Evolutionary conservation across 2,797 vertebrate species (phyloP).

Genomic region (Leptodactylus fallax): DNA sequence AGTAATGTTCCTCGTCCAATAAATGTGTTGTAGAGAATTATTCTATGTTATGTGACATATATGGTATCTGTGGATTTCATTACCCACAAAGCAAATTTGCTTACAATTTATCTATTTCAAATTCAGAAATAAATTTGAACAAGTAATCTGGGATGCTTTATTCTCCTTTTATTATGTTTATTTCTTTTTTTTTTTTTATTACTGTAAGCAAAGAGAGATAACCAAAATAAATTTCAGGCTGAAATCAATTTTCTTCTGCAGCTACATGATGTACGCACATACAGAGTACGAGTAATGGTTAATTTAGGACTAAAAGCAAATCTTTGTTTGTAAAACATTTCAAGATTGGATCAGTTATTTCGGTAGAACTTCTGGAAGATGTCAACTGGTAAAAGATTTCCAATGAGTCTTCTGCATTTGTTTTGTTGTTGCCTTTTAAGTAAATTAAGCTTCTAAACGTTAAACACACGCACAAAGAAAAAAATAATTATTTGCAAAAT

Average conservation of each 20-base stretch:
- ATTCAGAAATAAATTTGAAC: neutral
- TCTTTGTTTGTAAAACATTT: conserved; percentile 20
- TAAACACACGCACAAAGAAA: neutral
- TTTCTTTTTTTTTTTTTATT: neutral
- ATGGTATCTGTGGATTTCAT: neutral
- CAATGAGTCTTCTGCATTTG: neutral
- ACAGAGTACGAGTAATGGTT: neutral
- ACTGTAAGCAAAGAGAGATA: neutral
- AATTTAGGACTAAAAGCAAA: neutral
- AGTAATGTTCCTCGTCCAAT: neutral
- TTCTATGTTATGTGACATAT: too few relatives aligned
- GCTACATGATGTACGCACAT: neutral
- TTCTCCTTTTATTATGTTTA: neutral
- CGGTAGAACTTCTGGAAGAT: neutral
- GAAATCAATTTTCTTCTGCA: neutral
- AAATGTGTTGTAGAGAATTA: too few relatives aligned
- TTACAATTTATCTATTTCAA: neutral
- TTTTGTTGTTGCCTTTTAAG: neutral
- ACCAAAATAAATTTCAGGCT: neutral
- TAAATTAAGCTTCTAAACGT: neutral
- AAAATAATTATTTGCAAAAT: neutral
- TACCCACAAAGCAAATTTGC: neutral
- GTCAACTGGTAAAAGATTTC: conserved; percentile 3
- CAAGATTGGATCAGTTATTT: conserved; percentile 3
- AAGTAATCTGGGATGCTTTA: neutral